Evolutionary conservation across 2,797 vertebrate genomes (phyloP).

Genomic region (Brachyalestes nurse): DNA sequence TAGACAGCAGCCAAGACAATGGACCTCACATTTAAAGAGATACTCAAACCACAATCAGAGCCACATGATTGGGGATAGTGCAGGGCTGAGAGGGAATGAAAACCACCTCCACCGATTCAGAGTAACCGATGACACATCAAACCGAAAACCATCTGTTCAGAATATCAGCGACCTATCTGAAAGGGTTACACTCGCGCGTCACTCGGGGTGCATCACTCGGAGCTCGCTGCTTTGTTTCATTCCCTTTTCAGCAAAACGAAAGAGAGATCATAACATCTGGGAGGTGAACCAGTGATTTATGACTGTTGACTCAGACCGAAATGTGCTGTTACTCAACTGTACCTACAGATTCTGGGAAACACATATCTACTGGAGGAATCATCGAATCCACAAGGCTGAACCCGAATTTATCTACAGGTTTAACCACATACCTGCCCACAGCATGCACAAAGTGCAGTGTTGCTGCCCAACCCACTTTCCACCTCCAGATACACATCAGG

Average conservation of each 20-base stretch:
- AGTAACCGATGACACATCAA: neutral
- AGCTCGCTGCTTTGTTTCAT: neutral
- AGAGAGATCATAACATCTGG: neutral
- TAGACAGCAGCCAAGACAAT: slow-evolving; percentile 76
- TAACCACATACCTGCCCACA: slow-evolving; percentile 80
- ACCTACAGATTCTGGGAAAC: slow-evolving; percentile 51
- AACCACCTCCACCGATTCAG: slow-evolving; percentile 1
- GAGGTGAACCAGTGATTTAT: slow-evolving; percentile 35
- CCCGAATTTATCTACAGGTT: slow-evolving; percentile 77
- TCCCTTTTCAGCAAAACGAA: neutral
- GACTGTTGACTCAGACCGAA: slow-evolving; percentile 43
- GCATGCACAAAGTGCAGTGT: slow-evolving; percentile 70
- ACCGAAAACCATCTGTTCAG: neutral
- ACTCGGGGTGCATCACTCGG: neutral
- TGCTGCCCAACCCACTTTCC: slow-evolving; percentile 75
- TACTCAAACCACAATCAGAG: slow-evolving; percentile 66
- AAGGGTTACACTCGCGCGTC: neutral
- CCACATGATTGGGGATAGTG: slow-evolving; percentile 55
- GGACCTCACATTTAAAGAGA: slow-evolving; percentile 72
- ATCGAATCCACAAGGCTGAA: slow-evolving; percentile 60
- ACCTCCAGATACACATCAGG: slow-evolving; percentile 68
- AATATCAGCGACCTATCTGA: slow-evolving; percentile 2
- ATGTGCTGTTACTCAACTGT: slow-evolving; percentile 34
- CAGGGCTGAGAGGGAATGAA: neutral
- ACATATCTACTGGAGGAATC: slow-evolving; percentile 44